Conservation (phyloP, 2,888 invertebrate species). For the Trachelus iudaicus region DNA sequence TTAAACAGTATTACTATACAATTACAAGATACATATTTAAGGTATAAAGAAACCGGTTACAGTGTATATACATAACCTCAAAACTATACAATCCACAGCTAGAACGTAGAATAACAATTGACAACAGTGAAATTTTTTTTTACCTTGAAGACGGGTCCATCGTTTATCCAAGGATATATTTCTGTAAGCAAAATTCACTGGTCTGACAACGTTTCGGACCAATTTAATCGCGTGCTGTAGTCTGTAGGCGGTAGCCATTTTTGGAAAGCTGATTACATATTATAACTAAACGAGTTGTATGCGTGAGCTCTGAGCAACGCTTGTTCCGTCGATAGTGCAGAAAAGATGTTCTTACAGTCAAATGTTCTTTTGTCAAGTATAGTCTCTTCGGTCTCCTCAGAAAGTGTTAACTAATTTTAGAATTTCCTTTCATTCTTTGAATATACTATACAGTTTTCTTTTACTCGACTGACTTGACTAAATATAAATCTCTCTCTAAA, state of each 20-base stretch:
- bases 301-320: too few relatives aligned
- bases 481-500: too few relatives aligned
- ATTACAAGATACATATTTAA: too few relatives aligned
- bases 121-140: constrained; percentile 14
- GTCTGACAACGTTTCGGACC: constrained; percentile 44
- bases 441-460: too few relatives aligned
- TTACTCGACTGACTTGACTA: too few relatives aligned
- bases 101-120: constrained; percentile 4
- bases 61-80: constrained; percentile 25
- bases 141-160: constrained; percentile 40
- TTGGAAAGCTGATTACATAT: constrained; percentile 3
- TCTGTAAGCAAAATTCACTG: constrained; percentile 32
- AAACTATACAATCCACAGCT: constrained; percentile 3
- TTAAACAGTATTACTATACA: neutral
- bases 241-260: constrained; percentile 52
- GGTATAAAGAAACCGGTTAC: neutral
- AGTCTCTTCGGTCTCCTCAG: too few relatives aligned
- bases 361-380: too few relatives aligned
- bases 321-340: too few relatives aligned
- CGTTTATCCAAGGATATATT: constrained; percentile 30
- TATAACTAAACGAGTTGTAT: too few relatives aligned
- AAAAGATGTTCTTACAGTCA: too few relatives aligned
- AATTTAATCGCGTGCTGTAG: constrained; percentile 46
- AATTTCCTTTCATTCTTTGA: too few relatives aligned
- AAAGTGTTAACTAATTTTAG: too few relatives aligned